Evolutionary conservation across 2,888 invertebrate species (phyloP).

Genomic region (Escarpia spicata): DNA sequence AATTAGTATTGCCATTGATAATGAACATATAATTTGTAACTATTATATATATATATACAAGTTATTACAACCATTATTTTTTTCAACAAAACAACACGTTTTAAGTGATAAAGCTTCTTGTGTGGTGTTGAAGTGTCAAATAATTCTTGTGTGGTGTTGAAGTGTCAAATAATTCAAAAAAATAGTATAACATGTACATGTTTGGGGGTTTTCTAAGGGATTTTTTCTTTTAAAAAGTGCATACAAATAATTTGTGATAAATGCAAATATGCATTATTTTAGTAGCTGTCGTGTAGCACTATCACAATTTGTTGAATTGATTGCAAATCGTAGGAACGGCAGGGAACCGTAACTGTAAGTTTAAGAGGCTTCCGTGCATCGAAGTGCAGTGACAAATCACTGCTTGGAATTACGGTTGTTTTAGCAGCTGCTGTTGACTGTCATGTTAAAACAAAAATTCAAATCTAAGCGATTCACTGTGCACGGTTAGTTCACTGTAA

Average conservation of each 20-base stretch:
- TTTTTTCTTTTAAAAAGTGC: background rate
- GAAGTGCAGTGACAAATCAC: background rate
- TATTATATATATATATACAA: too few species aligned
- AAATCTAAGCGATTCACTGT: background rate
- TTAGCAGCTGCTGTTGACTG: background rate
- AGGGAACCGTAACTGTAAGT: background rate
- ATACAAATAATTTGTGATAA: background rate
- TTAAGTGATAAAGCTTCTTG: too few species aligned
- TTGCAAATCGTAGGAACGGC: background rate
- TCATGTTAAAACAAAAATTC: background rate
- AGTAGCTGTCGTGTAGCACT: background rate
- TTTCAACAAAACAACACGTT: background rate
- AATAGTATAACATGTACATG: background rate
- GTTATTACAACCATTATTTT: background rate
- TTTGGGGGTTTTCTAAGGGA: background rate
- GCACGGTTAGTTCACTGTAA: background rate
- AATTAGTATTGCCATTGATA: background rate
- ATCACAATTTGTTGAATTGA: background rate
- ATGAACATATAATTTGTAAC: background rate
- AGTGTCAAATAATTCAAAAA: background rate
- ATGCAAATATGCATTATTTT: background rate
- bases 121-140: too few species aligned
- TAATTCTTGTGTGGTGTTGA: background rate
- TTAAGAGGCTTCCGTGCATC: background rate
- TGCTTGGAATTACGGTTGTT: background rate